Base-by-base conservation (phyloP, 2,113 vertebrate genomes). In the Dryoscopus gambensis region DNA sequence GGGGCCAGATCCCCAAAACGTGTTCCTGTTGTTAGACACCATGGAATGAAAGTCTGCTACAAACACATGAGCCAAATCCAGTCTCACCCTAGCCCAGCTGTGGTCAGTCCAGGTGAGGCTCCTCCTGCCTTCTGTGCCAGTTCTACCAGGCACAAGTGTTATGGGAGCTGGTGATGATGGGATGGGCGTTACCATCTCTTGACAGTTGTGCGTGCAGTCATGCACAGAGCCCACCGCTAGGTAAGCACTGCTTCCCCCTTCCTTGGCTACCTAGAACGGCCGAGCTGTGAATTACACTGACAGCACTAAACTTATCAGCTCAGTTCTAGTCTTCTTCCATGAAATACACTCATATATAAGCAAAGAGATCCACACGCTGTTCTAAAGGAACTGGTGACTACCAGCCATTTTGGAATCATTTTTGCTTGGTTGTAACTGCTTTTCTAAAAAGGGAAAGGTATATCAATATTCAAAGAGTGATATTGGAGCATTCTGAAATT, bases 401-500 rank as follows among this genome's bases (percentile, higher is more conserved):
- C 28, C 23, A 75, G 47, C 22, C 55, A 30, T 59, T 74, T 42
- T 40, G 35, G 37, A 46, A 87, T 6, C 3, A 39, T 80, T 91
- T 84, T 90, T 68, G 74, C 60, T 80, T 71, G 52, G 70, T 25
- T 71, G 5, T 65, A 95, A 65, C 49, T 95, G 30, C 49, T 42
- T 90, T 93, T 67, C 46, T 84, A 62, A 75, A 95, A 94, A 64
- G 31, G 33, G 14, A 80, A 96, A 87, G 69, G 24, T 79, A 71
- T 30, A 85, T 89, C 93, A 97, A 78, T 97, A 97, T 92, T 95
- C 81, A 83, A 93, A 93, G 16, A 79, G 57, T 83, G 83, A 84
- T 78, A 95, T 95, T 97, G 97, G 92, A 94, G 84, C 13, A 4
- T 83, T 90, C 68, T 71, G 79, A 95, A 97, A 96, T 91, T 95